phyloP scores from a whole-genome alignment of 1,140 invertebrate genomes.

The Panagrolaimus sp. region DNA sequence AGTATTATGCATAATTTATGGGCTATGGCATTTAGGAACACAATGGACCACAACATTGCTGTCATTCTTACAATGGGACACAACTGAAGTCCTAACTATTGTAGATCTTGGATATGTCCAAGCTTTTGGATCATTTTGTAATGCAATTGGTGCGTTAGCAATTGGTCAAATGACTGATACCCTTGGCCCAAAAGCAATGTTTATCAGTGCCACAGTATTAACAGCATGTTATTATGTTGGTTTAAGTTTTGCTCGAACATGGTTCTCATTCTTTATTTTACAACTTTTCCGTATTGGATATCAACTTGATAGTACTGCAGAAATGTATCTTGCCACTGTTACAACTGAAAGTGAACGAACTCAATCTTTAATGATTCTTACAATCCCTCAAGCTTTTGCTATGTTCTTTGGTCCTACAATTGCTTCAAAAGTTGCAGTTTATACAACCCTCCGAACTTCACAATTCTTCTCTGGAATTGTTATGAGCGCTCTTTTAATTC shows the following conservation, averaged over 20 bases:
- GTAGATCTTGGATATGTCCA: slow-evolving; percentile 58
- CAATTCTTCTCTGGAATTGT: slow-evolving; percentile 50
- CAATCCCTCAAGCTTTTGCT: slow-evolving; percentile 42
- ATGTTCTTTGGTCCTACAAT: slow-evolving; percentile 26
- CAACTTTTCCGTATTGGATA: slow-evolving; percentile 54
- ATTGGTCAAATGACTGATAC: slow-evolving; percentile 56
- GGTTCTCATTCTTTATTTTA: slow-evolving; percentile 53
- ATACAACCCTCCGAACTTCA: slow-evolving; percentile 47
- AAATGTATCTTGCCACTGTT: slow-evolving; percentile 57
- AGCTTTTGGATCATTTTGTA: slow-evolving; percentile 52
- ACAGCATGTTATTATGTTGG: slow-evolving; percentile 55
- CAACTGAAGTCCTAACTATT: slow-evolving; percentile 51
- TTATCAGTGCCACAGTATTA: slow-evolving; percentile 50
- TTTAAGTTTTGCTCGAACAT: slow-evolving; percentile 45
- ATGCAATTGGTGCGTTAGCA: slow-evolving; percentile 50
- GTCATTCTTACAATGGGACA: slow-evolving; percentile 58
- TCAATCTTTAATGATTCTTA: slow-evolving; percentile 52
- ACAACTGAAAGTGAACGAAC: slow-evolving; percentile 56
- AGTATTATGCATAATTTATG: slow-evolving; percentile 53
- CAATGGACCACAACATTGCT: slow-evolving; percentile 58
- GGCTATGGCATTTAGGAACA: slow-evolving; percentile 56
- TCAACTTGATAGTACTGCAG: slow-evolving; percentile 54
- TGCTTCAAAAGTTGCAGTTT: slow-evolving; percentile 53
- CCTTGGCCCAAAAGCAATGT: slow-evolving; percentile 55
- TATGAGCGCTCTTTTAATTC: slow-evolving; percentile 40